Evolutionary conservation across 2,888 invertebrate genomes (phyloP).

Genomic region (Amphipyra tragopoginis): DNA sequence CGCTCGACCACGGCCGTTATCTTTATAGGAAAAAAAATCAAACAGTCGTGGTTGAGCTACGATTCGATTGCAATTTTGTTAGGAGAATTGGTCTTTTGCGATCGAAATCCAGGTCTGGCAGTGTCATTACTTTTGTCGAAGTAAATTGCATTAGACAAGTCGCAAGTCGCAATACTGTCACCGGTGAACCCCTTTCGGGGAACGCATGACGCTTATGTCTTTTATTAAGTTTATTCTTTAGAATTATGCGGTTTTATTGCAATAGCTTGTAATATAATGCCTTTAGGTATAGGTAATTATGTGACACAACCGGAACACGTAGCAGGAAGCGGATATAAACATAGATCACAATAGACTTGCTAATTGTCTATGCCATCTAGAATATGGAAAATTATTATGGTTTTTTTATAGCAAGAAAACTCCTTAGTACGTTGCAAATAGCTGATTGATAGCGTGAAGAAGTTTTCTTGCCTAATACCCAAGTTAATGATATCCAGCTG

Average conservation of each 20-base stretch:
- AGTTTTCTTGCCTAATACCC: too few species aligned
- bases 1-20: too few species aligned
- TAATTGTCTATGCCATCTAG: conserved; percentile 46
- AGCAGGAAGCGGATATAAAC: conserved; percentile 53
- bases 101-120: too few species aligned
- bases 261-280: conserved; percentile 15
- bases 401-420: conserved; percentile 1
- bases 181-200: too few species aligned
- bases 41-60: too few species aligned
- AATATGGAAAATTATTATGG: conserved; percentile 19
- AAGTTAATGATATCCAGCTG: too few species aligned
- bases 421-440: not conserved
- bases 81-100: too few species aligned
- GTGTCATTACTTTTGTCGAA: too few species aligned
- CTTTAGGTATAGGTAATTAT: conserved; percentile 23
- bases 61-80: too few species aligned
- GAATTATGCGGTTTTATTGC: conserved; percentile 19
- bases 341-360: conserved; percentile 36
- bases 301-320: conserved; percentile 56
- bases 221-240: conserved; percentile 8
- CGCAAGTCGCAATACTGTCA: too few species aligned
- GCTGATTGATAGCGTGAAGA: not conserved
- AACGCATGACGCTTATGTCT: not conserved
- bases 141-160: too few species aligned
- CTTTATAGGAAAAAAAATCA: too few species aligned